Base-by-base conservation (phyloP, 2,113 vertebrate species). In the Saimiri boliviensis region DNA sequence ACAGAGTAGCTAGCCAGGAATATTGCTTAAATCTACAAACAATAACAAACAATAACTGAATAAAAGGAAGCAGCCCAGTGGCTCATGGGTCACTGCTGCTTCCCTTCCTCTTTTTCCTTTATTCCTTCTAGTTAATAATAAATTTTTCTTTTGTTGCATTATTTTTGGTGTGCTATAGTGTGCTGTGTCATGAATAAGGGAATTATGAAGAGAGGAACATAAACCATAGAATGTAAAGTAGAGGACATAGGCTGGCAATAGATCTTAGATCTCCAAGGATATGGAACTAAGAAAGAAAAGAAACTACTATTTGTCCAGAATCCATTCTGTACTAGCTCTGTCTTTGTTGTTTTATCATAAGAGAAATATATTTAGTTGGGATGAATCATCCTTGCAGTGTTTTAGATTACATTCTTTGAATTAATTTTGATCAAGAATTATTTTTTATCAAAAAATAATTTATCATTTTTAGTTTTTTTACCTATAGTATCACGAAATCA, bases 381-480 rank as follows among this genome's bases (percentile, higher is more conserved):
- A 70, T 60, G n/a, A 76, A 42, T 89, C 49, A 63, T 91, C 47
- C 42, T 85, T 95, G 0, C 40, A 60, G 30, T 83, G 76, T 76
- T 94, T 94, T 89, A 52, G 20, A 17, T 77, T 95, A 35, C 5
- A 47, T 77, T 27, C 37, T 58, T 91, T 81, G 37, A 13, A 25
- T 87, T 37, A 25, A 54, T 80, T 81, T 85, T 94, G 27, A 63
- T 32, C 60, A 32, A 63, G 30, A 63, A 30, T 27, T 30, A 63
- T 63, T 63, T 63, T 63, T 63, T 12, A 86, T 87, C 16, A 94
- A 79, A 87, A 94, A 86, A 47, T 82, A 49, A 4, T 74, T 96
- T 86, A 73, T 77, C 32, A 84, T 89, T 96, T 92, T 30, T 32
- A 77, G 14, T 93, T 93, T 93, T 86, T 58, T 86, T 82, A 42